phyloP scores from a whole-genome alignment of 2,113 vertebrate species.

The Saccopteryx leptura region DNA sequence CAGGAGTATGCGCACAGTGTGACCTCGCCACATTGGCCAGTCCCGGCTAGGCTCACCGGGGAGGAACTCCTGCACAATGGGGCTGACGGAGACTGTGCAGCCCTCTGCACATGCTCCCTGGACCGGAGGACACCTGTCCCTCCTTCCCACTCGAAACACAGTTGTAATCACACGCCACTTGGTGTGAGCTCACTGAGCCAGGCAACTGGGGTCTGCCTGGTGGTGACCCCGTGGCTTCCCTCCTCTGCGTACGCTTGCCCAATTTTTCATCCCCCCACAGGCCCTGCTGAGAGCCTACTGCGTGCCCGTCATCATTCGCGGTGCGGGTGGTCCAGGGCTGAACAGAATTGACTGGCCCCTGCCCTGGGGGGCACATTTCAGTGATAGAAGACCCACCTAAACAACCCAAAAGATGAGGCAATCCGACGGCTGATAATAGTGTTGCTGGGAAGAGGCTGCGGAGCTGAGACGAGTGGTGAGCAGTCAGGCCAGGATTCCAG shows the following conservation, averaged over 20 bases:
- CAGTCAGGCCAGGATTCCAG: not conserved
- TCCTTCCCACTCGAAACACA: fast-evolving
- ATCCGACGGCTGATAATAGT: no score
- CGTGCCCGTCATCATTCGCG: not conserved
- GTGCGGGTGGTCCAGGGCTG: fast-evolving
- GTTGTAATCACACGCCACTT: fast-evolving
- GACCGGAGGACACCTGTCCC: not conserved
- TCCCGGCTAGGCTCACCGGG: fast-evolving
- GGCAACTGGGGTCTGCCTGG: fast-evolving
- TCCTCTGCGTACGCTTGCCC: not conserved
- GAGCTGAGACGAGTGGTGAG: not conserved
- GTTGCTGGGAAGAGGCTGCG: not conserved
- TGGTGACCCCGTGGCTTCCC: fast-evolving
- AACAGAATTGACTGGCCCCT: not conserved
- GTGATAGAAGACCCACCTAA: not conserved
- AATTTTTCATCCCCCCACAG: not conserved
- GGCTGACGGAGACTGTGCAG: no score
- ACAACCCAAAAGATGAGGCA: not conserved
- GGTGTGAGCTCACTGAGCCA: not conserved
- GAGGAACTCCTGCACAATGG: fast-evolving
- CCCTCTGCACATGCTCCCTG: fast-evolving
- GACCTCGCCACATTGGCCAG: fast-evolving
- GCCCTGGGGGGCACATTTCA: fast-evolving
- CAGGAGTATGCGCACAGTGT: fast-evolving
- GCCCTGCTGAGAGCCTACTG: not conserved